Evolutionary conservation across 2,113 vertebrate species (phyloP), one percentile per base, ranked within the genome.

Genomic region (Bombycilla garrulus): DNA sequence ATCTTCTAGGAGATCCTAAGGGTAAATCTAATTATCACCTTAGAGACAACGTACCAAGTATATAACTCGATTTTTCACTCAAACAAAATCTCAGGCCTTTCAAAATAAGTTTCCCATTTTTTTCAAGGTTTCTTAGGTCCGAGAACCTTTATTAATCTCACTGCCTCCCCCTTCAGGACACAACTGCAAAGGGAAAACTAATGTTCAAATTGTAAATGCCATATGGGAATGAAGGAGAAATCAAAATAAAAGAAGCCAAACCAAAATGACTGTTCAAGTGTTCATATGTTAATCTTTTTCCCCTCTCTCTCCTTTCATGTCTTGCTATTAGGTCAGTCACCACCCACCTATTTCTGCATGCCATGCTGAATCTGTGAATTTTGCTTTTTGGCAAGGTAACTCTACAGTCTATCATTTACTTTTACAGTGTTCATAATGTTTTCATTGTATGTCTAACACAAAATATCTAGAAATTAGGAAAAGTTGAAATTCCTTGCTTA

Each of bases 301-400:
- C 3, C 7, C 15, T 36, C 15, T 3, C 31, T 9, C 56, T 85
- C 42, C 72, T 53, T 95, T 94, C 50, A 28, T 93, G 22, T 95
- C 65, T 88, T 93, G 57, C 50, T 95, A 4, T 81, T 97, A 99
- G 99, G 99, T 99, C 96, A 99, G 99, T 97, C 99, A 99, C 95
- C 99, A 99, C 71, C 99, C 99, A n/a, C 99, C 99, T 14, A 98
- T 99, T 95, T 99, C 99, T 95, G 99, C 99, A 58, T 99, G 99
- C 92, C 99, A 99, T 36, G 99, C 99, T 33, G 99, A 99, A 96
- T 99, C 99, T 81, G 98, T 98, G 97, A 99, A 99, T 96, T 99
- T 99, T 95, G 97, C 98, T 65, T 99, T 99, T 97, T 99, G 99
- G 98, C 99, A 99, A 99, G 99, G 99, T 99, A 98, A 97, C 56